Base-by-base conservation (phyloP, 2,113 vertebrate genomes). In the Eira barbara region DNA sequence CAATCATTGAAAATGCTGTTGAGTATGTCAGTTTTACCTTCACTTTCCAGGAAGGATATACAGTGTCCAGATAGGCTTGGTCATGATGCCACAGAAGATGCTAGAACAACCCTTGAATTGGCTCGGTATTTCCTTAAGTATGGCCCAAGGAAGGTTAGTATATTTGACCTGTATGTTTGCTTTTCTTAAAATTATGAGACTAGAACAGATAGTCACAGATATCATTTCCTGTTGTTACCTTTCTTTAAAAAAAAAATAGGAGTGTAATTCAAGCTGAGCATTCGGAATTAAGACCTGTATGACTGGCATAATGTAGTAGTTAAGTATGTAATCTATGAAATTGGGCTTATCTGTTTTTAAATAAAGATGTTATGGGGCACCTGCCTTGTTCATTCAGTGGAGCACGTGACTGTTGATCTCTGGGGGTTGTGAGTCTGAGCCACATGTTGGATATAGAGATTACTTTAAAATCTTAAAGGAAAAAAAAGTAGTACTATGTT, bases 61-160 rank as follows among this genome's bases (percentile, higher is more conserved):
- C 99, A 99, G 88, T 98, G 95, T 81, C 98, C 98, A 61, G 93
- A 98, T 67, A 98, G 55, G 78, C 74, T 47, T 82, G 99, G 99
- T 93, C 99, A 99, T 80, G 96, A 99, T 99, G 98, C 99, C 73
- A 98, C 95, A 92, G 99, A 99, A 98, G 99, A 99, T 59, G 99
- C 99, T 20, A 92, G 95, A 93, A 99, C 99, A 71, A 98, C 99
- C 34, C 92, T 99, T 98, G 99, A 99, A 96, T 98, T 99, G 97
- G 99, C 99, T 91, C 99, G 98, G 1, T 99, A 99, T 98, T 99
- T 99, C 89, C 99, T 99, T 95, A 98, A 97, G 89, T 98, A 98
- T 36, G 99, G 99, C 96, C 99, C 99, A 69, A 96, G 95, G 67
- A 98, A 99, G 99, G 99, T 99, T 98, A 89, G 96, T 96, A 57